Base-by-base conservation (phyloP, 2,888 invertebrate species). In the Gastracanthus pulcherrimus region DNA sequence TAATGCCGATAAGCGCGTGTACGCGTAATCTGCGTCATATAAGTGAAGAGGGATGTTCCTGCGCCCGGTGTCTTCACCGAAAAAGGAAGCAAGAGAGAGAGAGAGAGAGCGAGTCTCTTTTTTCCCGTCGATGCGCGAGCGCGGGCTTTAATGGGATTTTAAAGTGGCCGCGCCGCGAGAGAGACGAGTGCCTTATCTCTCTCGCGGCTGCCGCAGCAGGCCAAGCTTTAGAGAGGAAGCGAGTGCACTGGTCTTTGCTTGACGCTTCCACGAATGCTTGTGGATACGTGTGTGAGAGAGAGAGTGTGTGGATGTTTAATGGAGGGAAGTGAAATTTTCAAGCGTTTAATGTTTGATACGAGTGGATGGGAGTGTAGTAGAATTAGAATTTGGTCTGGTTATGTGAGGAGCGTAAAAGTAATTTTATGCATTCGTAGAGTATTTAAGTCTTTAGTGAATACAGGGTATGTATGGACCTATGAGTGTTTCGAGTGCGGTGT, bases 61-160 rank as follows among this genome's bases (percentile, higher is more conserved):
- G 45, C 45, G 45, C 48, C 11, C 71, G 66, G 51, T 38, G 45
- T 76, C 80, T 51, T 48, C 2, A 4, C 13, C 31, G 19, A 7
- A 23, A 29, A 31, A 51, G 41, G 58, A 6, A 23, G 55, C 16
- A 16, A 5, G 36, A 7, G 1, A 26, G 72, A 16, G 26, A 41
- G 16, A n/a, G 26, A 19, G 26, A n/a, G 34, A 66, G 48, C 0
- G 58, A 19, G 23, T 29, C 36, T 64, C n/a, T 41, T 48, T 36
- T 70, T 31, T 19, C 16, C 5, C 71, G 48, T 6, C 62, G 48
- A 26, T 34, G 7, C 29, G 36, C 55, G 75, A n/a, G n/a, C 62
- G 70, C 55, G n/a, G 29, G 36, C 71, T 66, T 41, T 82, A 82
- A 82, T 82, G 78, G 82, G 75, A 75, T 78, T 71, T 79, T 79